phyloP scores from a whole-genome alignment of 2,888 invertebrate genomes.

The Sminthurinus aureus region DNA sequence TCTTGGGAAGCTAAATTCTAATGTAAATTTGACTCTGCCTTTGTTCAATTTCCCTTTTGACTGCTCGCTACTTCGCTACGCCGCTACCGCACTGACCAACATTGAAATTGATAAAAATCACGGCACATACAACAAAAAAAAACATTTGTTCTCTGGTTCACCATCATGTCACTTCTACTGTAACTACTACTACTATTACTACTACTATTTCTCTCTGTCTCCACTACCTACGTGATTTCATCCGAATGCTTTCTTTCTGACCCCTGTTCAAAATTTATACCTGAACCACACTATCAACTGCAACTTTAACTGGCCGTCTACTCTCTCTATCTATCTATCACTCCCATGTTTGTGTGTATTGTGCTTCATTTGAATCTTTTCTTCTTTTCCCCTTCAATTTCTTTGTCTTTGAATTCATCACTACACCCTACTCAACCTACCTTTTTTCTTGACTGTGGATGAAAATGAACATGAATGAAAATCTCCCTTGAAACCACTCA shows the following conservation, averaged over 20 bases:
- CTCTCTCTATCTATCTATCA: not conserved
- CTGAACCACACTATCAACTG: not conserved
- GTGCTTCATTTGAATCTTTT: not conserved
- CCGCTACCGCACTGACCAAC: constrained; percentile 1
- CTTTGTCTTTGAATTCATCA: not conserved
- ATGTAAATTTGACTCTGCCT: not conserved
- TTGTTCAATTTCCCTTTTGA: not conserved
- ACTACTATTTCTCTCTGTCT: not conserved
- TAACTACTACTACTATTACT: too few species aligned
- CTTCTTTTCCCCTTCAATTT: not conserved
- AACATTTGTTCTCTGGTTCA: not conserved
- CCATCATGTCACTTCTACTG: too few species aligned
- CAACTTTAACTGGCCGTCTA: not conserved
- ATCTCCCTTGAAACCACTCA: not conserved
- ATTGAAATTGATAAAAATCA: not conserved
- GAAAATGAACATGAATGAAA: not conserved
- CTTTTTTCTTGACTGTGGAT: not conserved
- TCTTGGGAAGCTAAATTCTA: not conserved
- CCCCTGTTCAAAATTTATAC: too few species aligned
- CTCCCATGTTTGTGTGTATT: too few species aligned
- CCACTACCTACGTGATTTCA: not conserved
- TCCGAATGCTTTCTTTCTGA: too few species aligned
- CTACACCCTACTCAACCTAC: not conserved
- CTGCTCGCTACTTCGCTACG: not conserved
- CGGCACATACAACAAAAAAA: not conserved